phyloP scores from a whole-genome alignment of 2,888 invertebrate species.

The Scaptomyza parva region DNA sequence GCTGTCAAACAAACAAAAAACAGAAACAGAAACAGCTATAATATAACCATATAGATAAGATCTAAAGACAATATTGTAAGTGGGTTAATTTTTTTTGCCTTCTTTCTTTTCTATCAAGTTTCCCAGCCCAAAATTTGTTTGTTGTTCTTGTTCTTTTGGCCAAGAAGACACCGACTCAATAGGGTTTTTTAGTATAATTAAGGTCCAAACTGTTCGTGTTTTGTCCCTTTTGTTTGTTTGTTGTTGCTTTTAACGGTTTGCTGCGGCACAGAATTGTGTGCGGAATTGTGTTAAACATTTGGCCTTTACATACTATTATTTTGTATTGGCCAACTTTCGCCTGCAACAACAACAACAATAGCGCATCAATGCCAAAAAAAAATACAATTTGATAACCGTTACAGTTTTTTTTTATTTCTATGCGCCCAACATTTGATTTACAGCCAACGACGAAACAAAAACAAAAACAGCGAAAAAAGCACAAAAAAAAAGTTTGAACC shows the following conservation, averaged over 20 bases:
- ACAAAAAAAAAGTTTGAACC: background rate
- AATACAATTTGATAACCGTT: conserved; percentile 49
- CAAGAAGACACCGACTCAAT: no score
- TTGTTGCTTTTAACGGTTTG: conserved; percentile 18
- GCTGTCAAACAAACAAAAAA: conserved; percentile 10
- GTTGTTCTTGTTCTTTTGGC: conserved; percentile 10
- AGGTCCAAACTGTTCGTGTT: conserved; percentile 16
- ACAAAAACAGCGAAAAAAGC: background rate
- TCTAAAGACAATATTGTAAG: conserved; percentile 2
- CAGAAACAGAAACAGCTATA: background rate
- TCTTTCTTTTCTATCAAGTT: conserved; percentile 12
- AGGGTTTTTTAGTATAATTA: conserved; percentile 25
- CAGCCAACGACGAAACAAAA: background rate
- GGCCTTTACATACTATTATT: conserved; percentile 11
- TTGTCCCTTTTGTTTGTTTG: background rate
- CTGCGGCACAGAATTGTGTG: conserved; percentile 13
- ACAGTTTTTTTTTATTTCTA: conserved; percentile 42
- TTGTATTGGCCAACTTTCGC: conserved; percentile 48
- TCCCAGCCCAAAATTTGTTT: conserved; percentile 11
- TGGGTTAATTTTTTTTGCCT: conserved; percentile 13
- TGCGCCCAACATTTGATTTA: conserved; percentile 38
- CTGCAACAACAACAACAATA: conserved; percentile 22
- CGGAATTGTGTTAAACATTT: conserved; percentile 46
- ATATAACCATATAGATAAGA: background rate
- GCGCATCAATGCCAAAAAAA: conserved; percentile 37